These are phyloP conservation scores for Agonopterix arenella DNA, from an alignment of 2,888 invertebrate genomes.

Conservation along the genomic window DNA sequence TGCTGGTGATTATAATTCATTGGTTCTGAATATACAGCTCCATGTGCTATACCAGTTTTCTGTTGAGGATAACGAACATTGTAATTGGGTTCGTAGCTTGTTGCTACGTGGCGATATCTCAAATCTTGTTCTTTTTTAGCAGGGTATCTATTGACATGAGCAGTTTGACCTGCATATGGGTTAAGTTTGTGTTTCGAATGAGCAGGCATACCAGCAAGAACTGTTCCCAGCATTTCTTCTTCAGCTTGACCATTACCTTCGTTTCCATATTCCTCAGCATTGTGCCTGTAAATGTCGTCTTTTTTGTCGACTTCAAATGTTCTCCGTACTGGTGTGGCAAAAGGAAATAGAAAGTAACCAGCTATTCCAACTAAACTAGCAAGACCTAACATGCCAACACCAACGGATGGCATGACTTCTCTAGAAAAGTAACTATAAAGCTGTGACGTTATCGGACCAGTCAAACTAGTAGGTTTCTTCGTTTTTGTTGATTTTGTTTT, in stretches of 20 bases:
- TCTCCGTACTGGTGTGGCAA: constrained; percentile 79
- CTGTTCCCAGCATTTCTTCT: constrained; percentile 86
- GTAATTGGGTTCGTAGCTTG: constrained; percentile 57
- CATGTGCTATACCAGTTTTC: constrained; percentile 68
- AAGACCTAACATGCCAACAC: constrained; percentile 85
- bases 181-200: constrained; percentile 65
- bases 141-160: constrained; percentile 53
- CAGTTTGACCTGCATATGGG: constrained; percentile 63
- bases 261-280: constrained; percentile 80
- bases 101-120: constrained; percentile 60
- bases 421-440: constrained; percentile 87
- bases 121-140: constrained; percentile 65
- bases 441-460: constrained; percentile 81
- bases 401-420: constrained; percentile 89
- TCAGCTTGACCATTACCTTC: constrained; percentile 83
- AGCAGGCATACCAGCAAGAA: constrained; percentile 82
- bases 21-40: constrained; percentile 61
- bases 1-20: constrained; percentile 41
- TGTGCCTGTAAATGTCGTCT: constrained; percentile 81
- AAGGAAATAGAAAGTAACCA: constrained; percentile 86
- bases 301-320: constrained; percentile 81
- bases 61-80: constrained; percentile 64
- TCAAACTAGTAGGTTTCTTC: constrained; percentile 51
- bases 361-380: constrained; percentile 86
- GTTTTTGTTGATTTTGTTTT: constrained; percentile 70